Percentiles rank a stretch among this genome's conserved stretches.
These are phyloP conservation scores for Elachura formosa DNA, from an alignment of 2,113 vertebrate species.

Conservation along the genomic window DNA sequence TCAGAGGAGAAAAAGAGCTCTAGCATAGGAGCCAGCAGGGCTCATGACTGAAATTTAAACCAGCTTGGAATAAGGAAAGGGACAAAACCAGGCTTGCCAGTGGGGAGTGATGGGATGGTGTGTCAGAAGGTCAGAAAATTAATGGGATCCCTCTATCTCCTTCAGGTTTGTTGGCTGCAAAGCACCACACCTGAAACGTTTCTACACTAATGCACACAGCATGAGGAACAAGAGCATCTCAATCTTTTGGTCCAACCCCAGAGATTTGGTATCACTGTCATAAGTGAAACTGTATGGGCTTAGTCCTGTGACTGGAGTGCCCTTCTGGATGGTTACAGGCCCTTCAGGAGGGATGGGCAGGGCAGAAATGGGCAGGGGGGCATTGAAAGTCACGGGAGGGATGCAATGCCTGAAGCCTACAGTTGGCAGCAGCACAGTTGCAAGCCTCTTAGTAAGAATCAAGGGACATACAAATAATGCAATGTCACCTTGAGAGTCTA, in stretches of 20 bases:
- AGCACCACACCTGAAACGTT: neutral
- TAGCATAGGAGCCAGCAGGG: neutral
- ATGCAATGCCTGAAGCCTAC: neutral
- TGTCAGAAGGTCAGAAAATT: neutral
- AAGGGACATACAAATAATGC: neutral
- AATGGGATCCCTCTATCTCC: neutral
- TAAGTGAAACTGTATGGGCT: neutral
- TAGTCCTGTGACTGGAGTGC: neutral
- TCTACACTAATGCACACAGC: neutral
- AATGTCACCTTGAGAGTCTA: neutral
- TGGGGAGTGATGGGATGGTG: rapidly evolving
- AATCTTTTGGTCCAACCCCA: neutral
- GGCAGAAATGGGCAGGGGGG: neutral
- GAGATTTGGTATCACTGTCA: neutral
- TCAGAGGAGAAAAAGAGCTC: neutral
- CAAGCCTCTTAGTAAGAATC: neutral
- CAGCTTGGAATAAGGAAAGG: neutral
- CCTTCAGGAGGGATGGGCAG: neutral
- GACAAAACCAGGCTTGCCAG: neutral
- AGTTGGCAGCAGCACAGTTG: neutral
- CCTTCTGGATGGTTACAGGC: neutral
- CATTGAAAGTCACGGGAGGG: neutral
- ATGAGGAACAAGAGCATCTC: neutral
- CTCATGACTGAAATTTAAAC: neutral
- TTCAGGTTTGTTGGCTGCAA: neutral